phyloP scores from a whole-genome alignment of 2,797 vertebrate genomes.

The Gephyroberyx darwinii region DNA sequence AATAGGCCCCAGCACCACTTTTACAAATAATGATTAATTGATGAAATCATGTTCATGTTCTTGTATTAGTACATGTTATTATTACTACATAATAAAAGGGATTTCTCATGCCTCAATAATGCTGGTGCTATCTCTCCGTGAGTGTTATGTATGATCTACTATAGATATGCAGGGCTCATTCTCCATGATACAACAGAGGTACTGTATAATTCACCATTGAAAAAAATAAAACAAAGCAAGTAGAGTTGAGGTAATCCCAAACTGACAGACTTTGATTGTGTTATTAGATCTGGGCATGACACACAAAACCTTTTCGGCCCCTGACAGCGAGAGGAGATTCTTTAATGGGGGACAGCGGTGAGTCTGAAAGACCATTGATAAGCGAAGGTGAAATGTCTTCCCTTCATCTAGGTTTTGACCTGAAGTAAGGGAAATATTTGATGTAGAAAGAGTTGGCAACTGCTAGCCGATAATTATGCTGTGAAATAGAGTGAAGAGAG shows the following conservation, averaged over 20 bases:
- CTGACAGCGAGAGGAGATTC: neutral
- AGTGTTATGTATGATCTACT: neutral
- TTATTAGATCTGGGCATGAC: neutral
- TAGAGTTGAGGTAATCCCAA: neutral
- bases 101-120: constrained; percentile 14
- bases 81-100: neutral
- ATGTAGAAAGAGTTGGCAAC: neutral
- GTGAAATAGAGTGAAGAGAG: neutral
- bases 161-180: neutral
- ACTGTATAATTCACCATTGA: neutral
- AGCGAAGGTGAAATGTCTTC: neutral
- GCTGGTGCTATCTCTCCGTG: neutral
- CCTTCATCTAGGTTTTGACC: neutral
- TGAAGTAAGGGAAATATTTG: neutral
- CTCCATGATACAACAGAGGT: neutral
- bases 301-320: neutral
- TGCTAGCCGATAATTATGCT: neutral
- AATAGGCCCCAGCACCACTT: too few species aligned
- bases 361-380: neutral
- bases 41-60: too few species aligned
- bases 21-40: too few species aligned
- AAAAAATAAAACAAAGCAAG: too few species aligned
- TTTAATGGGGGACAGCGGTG: neutral
- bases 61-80: neutral
- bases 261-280: neutral